Conservation (phyloP, 2,888 invertebrate genomes). For the Bimastos eiseni region DNA sequence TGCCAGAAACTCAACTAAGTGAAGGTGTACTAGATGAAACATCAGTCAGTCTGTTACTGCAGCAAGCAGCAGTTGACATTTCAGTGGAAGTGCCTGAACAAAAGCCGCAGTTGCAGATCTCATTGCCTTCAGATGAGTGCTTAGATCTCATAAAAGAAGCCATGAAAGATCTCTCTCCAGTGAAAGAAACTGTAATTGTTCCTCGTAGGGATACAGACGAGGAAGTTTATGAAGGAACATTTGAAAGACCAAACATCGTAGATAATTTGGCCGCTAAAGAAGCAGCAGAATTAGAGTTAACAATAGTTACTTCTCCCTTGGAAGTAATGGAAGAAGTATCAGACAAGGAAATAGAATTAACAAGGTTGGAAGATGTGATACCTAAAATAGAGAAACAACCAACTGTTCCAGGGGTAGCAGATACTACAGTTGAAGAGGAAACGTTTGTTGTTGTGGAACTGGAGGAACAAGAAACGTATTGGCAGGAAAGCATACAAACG, state of each 20-base stretch:
- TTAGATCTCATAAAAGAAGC: neutral
- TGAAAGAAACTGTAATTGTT: neutral
- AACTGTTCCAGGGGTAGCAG: neutral
- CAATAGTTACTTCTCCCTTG: neutral
- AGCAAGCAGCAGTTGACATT: neutral
- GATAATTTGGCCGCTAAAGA: neutral
- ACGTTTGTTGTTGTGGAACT: constrained; percentile 76
- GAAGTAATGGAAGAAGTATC: neutral
- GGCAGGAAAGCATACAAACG: constrained; percentile 61
- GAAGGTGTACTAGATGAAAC: neutral
- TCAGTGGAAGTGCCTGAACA: neutral
- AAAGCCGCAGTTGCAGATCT: neutral
- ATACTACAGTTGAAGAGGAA: constrained; percentile 62
- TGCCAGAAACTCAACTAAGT: neutral
- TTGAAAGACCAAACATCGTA: neutral
- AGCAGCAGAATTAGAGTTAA: neutral
- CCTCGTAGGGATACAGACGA: neutral
- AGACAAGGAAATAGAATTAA: neutral
- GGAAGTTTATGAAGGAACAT: neutral
- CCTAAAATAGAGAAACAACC: neutral
- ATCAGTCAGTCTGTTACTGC: neutral
- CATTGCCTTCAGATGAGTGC: constrained; percentile 13
- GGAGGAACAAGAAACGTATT: constrained; percentile 72
- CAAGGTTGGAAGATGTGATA: neutral
- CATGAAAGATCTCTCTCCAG: neutral